phyloP scores from a whole-genome alignment of 2,797 vertebrate genomes.

The Pterois miles region DNA sequence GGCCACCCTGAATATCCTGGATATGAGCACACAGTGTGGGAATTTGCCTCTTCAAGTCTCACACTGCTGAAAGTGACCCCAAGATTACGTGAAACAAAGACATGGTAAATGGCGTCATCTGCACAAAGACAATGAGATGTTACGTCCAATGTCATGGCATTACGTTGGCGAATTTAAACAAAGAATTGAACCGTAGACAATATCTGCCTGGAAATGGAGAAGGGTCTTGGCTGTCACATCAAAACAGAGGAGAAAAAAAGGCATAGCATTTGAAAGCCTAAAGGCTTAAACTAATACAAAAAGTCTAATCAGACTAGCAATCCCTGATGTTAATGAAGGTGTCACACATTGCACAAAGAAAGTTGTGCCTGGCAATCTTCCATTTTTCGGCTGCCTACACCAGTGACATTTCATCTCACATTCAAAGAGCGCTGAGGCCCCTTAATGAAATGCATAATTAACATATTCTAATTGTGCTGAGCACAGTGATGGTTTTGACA shows the following conservation, averaged over 20 bases:
- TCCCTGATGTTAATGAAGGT: slow-evolving; percentile 99
- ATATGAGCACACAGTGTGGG: slow-evolving; percentile 7
- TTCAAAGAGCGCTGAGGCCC: slow-evolving; percentile 97
- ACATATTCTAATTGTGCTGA: slow-evolving; percentile 99
- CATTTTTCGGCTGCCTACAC: slow-evolving; percentile 99
- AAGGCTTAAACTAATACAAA: slow-evolving; percentile 97
- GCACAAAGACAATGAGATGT: slow-evolving; percentile 72
- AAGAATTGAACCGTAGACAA: slow-evolving; percentile 71
- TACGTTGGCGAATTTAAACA: slow-evolving; percentile 63
- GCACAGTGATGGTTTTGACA: slow-evolving; percentile 99
- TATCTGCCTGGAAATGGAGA: slow-evolving; percentile 72
- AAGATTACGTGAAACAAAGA: slow-evolving; percentile 74
- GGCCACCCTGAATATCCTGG: slow-evolving; percentile 1
- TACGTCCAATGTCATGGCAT: slow-evolving; percentile 63
- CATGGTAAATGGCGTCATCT: slow-evolving; percentile 66
- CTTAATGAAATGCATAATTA: slow-evolving; percentile 99
- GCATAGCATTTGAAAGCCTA: slow-evolving; percentile 86
- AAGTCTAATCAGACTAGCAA: slow-evolving; percentile 99
- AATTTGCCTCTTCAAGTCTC: slow-evolving; percentile 35
- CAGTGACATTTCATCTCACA: slow-evolving; percentile 99
- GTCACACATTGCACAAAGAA: slow-evolving; percentile 99
- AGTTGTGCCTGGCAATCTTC: slow-evolving; percentile 99
- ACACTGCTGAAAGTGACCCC: slow-evolving; percentile 59
- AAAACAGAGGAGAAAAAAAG: slow-evolving; percentile 67
- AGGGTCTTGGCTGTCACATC: slow-evolving; percentile 76